Evolutionary conservation across 2,113 vertebrate species (phyloP).

Genomic region (Gavialis gangeticus): DNA sequence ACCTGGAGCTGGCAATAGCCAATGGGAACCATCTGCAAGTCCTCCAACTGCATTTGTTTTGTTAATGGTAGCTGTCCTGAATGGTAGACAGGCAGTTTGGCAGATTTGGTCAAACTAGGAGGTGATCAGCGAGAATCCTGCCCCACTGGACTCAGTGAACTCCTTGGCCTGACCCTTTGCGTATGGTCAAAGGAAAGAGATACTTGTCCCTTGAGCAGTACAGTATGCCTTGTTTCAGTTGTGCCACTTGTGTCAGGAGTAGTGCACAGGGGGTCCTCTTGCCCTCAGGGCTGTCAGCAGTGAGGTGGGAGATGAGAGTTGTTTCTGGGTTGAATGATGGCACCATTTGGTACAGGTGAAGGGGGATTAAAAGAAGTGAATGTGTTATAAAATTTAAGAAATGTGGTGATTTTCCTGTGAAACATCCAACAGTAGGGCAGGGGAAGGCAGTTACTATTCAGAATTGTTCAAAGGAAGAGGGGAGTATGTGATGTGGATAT

Average conservation of each 20-base stretch:
- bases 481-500: not conserved
- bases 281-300: not conserved
- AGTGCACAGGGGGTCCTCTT: not conserved
- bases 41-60: no score
- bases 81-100: not conserved
- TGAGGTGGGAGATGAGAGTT: not conserved
- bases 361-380: not conserved
- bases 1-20: no score
- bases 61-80: no score
- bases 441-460: not conserved
- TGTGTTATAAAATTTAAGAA: not conserved
- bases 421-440: accelerated
- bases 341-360: not conserved
- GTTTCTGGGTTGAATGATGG: not conserved
- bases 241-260: not conserved
- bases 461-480: not conserved
- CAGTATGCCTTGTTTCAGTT: no score
- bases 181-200: accelerated
- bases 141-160: not conserved
- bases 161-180: not conserved
- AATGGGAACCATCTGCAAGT: no score
- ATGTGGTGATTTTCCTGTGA: accelerated
- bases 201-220: not conserved
- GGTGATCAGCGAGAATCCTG: no score
- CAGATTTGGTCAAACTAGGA: not conserved